phyloP scores from a whole-genome alignment of 2,113 vertebrate genomes.

The Dromiciops gliroides region DNA sequence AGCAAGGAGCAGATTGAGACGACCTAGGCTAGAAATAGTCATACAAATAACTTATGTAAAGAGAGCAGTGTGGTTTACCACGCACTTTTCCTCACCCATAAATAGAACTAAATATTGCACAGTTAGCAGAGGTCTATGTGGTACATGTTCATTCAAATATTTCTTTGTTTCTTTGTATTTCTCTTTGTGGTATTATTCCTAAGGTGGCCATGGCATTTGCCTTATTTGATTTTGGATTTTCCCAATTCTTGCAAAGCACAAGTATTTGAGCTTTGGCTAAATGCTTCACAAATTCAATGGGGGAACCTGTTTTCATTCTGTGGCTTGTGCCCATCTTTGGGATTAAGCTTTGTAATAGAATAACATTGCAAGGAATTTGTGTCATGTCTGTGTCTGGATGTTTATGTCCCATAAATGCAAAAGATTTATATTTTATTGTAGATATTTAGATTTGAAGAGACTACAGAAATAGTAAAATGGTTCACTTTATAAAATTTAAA shows the following conservation, averaged over 20 bases:
- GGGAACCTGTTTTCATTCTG: background rate
- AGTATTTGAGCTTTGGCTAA: constrained; percentile 9
- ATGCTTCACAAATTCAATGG: background rate
- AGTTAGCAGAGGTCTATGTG: constrained; percentile 38
- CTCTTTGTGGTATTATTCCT: background rate
- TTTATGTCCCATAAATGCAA: constrained; percentile 39
- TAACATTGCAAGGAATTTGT: background rate
- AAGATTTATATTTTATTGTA: constrained; percentile 57
- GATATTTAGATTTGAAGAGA: constrained; percentile 59
- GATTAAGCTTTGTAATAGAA: constrained; percentile 10
- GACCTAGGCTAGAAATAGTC: too few relatives aligned
- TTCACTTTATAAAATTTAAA: constrained; percentile 71
- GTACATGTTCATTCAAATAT: constrained; percentile 8
- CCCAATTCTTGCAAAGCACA: background rate
- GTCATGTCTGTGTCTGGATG: constrained; percentile 20
- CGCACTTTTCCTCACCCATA: background rate
- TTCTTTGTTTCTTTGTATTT: background rate
- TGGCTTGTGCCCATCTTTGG: constrained; percentile 40
- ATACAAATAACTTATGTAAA: too few relatives aligned
- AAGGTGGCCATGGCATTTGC: constrained; percentile 18
- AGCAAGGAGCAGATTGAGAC: constrained; percentile 43
- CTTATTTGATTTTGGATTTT: constrained; percentile 30
- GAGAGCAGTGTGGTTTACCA: background rate
- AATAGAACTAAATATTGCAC: background rate
- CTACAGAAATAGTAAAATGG: constrained; percentile 59